phyloP scores from a whole-genome alignment of 2,888 invertebrate species.

The Hoplodrina ambigua region DNA sequence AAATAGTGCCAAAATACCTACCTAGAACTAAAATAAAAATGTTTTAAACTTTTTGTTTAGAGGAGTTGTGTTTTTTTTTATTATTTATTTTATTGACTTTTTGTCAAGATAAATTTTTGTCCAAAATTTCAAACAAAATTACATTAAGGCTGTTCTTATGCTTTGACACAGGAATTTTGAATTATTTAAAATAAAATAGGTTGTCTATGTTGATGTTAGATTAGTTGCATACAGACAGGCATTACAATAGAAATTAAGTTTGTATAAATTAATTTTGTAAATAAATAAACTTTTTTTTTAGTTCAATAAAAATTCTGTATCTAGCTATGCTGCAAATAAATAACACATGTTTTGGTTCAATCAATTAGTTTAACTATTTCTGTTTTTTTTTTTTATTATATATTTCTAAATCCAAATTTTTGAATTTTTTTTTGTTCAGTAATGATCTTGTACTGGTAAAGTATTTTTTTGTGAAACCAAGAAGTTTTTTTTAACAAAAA shows the following conservation, averaged over 20 bases:
- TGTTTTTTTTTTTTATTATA: neutral
- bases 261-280: neutral
- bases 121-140: too few relatives aligned
- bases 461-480: neutral
- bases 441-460: neutral
- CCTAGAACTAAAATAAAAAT: too few relatives aligned
- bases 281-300: neutral
- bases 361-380: slow-evolving; percentile 30
- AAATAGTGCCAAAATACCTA: neutral
- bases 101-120: too few relatives aligned
- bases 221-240: too few relatives aligned
- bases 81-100: too few relatives aligned
- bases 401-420: neutral
- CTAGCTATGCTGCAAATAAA: neutral
- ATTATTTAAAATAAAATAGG: too few relatives aligned
- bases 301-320: neutral
- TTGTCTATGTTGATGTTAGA: neutral
- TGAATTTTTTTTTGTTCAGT: neutral
- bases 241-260: neutral
- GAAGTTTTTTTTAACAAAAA: neutral
- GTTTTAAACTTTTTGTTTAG: too few relatives aligned
- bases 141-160: too few relatives aligned
- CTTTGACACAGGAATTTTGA: too few relatives aligned
- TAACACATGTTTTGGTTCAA: slow-evolving; percentile 29
- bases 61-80: too few relatives aligned